Evolutionary conservation across 2,113 vertebrate genomes (phyloP), one percentile per base, ranked within the genome.

Genomic region (Odontesthes bonariensis): DNA sequence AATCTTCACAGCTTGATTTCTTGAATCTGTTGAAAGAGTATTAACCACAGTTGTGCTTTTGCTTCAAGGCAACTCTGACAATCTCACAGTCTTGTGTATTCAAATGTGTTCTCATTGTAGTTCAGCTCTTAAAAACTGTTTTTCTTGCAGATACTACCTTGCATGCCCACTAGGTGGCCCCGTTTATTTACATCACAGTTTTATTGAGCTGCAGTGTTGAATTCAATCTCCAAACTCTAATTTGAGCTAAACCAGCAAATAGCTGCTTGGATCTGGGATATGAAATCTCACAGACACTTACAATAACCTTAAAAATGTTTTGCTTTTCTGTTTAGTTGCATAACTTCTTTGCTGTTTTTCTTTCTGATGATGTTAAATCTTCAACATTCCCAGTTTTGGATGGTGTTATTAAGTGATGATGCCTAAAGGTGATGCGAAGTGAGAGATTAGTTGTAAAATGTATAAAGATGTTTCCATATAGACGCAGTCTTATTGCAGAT

Each of bases 301-400:
- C 31, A 19, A 1, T 14, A n/a, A 65, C 11, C 51, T 62, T 49
- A 23, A 44, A 65, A 70, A 17, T 14, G 35, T 0, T 51, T 56
- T 64, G 17, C 35, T 70, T 19, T 35, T 27, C 52, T 64, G 53
- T 80, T 69, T 49, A 31, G 67, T 81, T 78, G 32, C 13, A 40
- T 13, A 32, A 40, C 19, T 60, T 67, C 1, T 57, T 68, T 62
- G 4, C 14, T 42, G 51, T 70, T 64, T 62, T 16, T 55, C 6
- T 70, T 38, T 82, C 60, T 66, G 8, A 40, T 61, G 9, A 49
- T 82, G 55, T 72, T 76, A 44, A 86, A 60, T 77, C 54, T 73
- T 73, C 56, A 85, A 89, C 92, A 91, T 93, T 93, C 90, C 90
- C 73, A 58, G 22, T 64, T n/a, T 53, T 79, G 66, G 63, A 22